These are phyloP conservation scores for Thymelicus sylvestris DNA, from an alignment of 2,888 invertebrate genomes.

Conservation along the genomic window DNA sequence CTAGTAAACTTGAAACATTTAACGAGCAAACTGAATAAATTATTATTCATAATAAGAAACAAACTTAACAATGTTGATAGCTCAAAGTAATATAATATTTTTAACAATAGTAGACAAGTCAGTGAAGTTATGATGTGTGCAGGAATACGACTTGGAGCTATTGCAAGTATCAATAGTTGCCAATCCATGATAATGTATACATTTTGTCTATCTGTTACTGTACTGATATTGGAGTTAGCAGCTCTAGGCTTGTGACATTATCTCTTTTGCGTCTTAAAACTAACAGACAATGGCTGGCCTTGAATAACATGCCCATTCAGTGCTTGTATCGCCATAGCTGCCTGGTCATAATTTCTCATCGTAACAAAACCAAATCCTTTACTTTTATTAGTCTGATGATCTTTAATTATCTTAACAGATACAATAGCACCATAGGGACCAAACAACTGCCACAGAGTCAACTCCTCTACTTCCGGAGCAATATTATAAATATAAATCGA, in stretches of 20 bases:
- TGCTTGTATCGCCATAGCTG: slow-evolving; percentile 83
- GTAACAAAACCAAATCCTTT: slow-evolving; percentile 84
- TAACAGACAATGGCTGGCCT: slow-evolving; percentile 80
- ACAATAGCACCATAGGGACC: slow-evolving; percentile 85
- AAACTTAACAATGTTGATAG: slow-evolving; percentile 85
- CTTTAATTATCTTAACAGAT: slow-evolving; percentile 83
- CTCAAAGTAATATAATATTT: slow-evolving; percentile 83
- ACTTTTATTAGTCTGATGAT: slow-evolving; percentile 82
- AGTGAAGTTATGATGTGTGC: slow-evolving; percentile 67
- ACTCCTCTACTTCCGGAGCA: slow-evolving; percentile 80
- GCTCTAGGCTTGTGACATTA: slow-evolving; percentile 75
- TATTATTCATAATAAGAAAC: slow-evolving; percentile 83
- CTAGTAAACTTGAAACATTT: slow-evolving; percentile 85
- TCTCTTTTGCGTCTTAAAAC: slow-evolving; percentile 84
- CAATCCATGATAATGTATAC: slow-evolving; percentile 70
- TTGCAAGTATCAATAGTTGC: slow-evolving; percentile 68
- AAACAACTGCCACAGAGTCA: slow-evolving; percentile 82
- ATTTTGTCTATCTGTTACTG: slow-evolving; percentile 79
- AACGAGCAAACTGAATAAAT: slow-evolving; percentile 85
- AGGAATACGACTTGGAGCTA: slow-evolving; percentile 61
- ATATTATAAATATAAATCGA: slow-evolving; percentile 84
- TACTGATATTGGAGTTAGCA: slow-evolving; percentile 79
- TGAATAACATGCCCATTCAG: slow-evolving; percentile 79
- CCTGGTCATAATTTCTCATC: slow-evolving; percentile 83
- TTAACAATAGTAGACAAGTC: slow-evolving; percentile 78